Conservation (phyloP, 2,113 vertebrate species). For the Etheostoma spectabile region DNA sequence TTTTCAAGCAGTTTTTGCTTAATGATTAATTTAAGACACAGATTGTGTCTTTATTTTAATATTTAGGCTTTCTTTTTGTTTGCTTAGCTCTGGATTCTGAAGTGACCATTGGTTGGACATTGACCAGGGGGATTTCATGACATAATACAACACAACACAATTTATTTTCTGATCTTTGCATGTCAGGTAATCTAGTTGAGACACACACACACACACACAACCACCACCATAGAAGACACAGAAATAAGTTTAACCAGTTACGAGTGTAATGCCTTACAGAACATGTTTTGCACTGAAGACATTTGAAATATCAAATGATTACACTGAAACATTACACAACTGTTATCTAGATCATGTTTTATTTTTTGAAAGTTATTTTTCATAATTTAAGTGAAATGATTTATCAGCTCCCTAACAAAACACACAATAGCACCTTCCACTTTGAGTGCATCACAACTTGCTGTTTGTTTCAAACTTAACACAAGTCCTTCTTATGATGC, state of each 20-base stretch:
- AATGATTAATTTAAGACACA: not conserved
- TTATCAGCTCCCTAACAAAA: not conserved
- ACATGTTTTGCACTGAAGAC: not conserved
- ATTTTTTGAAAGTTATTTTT: not conserved
- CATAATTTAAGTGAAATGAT: not conserved
- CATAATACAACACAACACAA: slow-evolving; percentile 39
- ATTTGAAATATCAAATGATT: not conserved
- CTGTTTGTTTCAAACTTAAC: not conserved
- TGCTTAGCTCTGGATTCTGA: slow-evolving; percentile 24
- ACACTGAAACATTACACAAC: not conserved
- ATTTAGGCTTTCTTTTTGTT: slow-evolving; percentile 3
- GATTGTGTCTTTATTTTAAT: not conserved
- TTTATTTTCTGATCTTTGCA: slow-evolving; percentile 35
- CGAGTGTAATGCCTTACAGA: not conserved
- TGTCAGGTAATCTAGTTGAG: slow-evolving; percentile 30
- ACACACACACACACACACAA: not conserved
- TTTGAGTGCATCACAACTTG: not conserved
- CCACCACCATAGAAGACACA: not conserved
- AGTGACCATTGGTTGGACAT: slow-evolving; percentile 53
- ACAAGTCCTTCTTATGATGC: not conserved
- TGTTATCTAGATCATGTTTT: not conserved
- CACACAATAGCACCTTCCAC: not conserved
- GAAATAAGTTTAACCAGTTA: not conserved
- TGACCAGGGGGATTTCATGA: slow-evolving; percentile 52
- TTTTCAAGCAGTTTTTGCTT: not conserved